Conservation (phyloP, 2,113 vertebrate genomes). For the Butorides virescens region DNA sequence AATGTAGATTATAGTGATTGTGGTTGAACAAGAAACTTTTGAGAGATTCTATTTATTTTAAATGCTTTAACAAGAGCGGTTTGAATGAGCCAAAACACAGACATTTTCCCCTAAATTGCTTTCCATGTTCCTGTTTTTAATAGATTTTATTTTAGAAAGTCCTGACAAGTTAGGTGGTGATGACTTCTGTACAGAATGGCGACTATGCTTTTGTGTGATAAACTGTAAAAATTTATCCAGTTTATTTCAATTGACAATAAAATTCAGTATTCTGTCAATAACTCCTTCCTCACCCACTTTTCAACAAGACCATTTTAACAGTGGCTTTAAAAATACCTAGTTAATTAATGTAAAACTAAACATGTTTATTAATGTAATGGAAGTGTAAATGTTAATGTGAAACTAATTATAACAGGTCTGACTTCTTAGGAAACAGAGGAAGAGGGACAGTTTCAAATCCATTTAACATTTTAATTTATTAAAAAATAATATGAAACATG, state of each 20-base stretch:
- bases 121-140: slow-evolving; percentile 7
- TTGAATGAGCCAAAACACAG: neutral
- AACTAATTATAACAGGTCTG: neutral
- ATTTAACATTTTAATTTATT: neutral
- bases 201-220: neutral
- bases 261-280: neutral
- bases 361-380: neutral
- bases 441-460: neutral
- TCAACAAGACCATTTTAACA: neutral
- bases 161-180: neutral
- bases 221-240: neutral
- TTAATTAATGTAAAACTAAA: neutral
- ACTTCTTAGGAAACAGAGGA: neutral
- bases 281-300: neutral
- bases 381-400: neutral
- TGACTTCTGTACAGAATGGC: neutral
- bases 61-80: slow-evolving; percentile 23
- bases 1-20: slow-evolving; percentile 24
- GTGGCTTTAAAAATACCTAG: neutral
- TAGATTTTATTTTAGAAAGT: slow-evolving; percentile 9
- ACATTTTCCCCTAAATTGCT: slow-evolving; percentile 15
- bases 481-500: neutral
- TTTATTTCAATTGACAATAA: neutral
- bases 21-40: slow-evolving; percentile 27
- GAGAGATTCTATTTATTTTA: neutral